A percentile compares a stretch with the other conserved stretches of the same genome.
phyloP scores from a whole-genome alignment of 2,797 vertebrate species.

The Rachycentron canadum region DNA sequence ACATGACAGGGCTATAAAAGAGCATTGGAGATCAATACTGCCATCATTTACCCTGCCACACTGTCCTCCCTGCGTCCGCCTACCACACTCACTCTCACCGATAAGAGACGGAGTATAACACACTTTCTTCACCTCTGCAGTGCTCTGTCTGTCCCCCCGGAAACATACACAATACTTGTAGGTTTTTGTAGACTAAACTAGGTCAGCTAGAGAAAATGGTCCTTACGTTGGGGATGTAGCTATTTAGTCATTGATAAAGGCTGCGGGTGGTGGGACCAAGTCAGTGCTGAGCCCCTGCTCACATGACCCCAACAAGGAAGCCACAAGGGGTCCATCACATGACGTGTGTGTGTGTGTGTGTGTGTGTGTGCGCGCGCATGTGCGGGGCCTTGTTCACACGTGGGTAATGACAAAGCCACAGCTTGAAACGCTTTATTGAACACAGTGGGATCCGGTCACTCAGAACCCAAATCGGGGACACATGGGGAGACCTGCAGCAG shows the following conservation, averaged over 20 bases:
- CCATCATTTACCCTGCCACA: conserved; percentile 68
- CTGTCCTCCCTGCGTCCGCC: conserved; percentile 32
- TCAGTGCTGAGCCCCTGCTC: conserved; percentile 27
- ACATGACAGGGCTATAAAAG: conserved; percentile 77
- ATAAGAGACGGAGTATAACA: conserved; percentile 34
- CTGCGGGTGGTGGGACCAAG: not conserved
- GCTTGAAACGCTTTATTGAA: not conserved
- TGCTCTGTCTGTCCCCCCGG: not conserved
- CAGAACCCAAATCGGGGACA: not conserved
- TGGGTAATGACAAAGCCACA: not conserved
- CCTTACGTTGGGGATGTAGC: not conserved
- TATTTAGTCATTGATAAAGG: not conserved
- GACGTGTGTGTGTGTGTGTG: conserved; percentile 18
- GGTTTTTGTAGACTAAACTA: not conserved
- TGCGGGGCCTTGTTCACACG: not conserved
- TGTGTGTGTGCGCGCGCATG: conserved; percentile 12
- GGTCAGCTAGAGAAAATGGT: not conserved
- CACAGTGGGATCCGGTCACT: not conserved
- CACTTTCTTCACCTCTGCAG: conserved; percentile 32
- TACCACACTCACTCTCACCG: conserved; percentile 26
- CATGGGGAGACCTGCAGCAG: not conserved
- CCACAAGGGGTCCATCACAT: conserved; percentile 42
- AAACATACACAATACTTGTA: conserved; percentile 5
- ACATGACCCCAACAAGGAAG: conserved; percentile 44
- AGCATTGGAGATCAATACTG: conserved; percentile 76